A percentile compares a stretch with the other conserved stretches of the same genome.
Evolutionary conservation across 2,113 vertebrate species (phyloP).

Genomic region (Antechinus flavipes): DNA sequence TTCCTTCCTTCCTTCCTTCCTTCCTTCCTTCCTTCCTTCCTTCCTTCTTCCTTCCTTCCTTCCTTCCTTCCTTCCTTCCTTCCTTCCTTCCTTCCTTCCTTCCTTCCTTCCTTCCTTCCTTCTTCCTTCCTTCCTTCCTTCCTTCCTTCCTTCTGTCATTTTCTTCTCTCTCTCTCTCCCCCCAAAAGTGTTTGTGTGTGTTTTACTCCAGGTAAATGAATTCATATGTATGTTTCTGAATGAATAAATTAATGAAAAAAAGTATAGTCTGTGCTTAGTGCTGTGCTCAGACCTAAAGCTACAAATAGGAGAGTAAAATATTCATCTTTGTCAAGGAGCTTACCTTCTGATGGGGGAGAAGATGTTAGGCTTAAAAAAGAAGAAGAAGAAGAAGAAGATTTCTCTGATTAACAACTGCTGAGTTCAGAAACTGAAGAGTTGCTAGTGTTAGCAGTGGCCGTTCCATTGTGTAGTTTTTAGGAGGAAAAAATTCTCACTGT

Average conservation of each 20-base stretch:
- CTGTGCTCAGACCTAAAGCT: not conserved
- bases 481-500: constrained; percentile 24
- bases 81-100: not conserved
- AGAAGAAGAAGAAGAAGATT: not conserved
- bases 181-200: not conserved
- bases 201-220: not conserved
- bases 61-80: not conserved
- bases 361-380: not conserved
- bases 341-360: not conserved
- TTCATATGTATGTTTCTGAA: not conserved
- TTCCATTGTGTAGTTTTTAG: not conserved
- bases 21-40: too few species aligned
- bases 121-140: too few species aligned
- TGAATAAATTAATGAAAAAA: not conserved
- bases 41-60: too few species aligned
- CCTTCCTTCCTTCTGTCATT: too few species aligned
- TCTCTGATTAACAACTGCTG: not conserved
- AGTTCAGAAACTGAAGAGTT: not conserved
- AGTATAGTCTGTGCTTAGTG: not conserved
- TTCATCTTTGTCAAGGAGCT: not conserved
- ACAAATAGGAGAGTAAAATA: not conserved
- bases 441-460: not conserved
- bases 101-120: too few species aligned
- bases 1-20: too few species aligned
- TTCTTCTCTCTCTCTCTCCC: too few species aligned